Base-by-base conservation (phyloP, 1,140 invertebrate species). In the Helicoverpa zea region DNA sequence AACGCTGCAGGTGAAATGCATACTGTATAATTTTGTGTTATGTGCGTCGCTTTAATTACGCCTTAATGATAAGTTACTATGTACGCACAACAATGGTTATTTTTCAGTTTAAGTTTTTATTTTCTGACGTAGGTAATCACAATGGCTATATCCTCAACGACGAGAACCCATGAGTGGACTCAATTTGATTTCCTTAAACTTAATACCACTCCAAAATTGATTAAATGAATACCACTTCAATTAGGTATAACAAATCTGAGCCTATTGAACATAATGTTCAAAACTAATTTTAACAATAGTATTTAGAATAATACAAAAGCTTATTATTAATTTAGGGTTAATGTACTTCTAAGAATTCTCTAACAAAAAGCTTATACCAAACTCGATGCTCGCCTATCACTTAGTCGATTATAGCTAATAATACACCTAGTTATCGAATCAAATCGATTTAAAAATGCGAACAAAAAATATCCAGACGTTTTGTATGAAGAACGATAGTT, bases 361-460 rank as follows among this genome's bases (percentile, higher is more conserved):
- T 52, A 51, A 18, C 52, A 70, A 70, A 68, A 70, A 70, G 18
- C 14, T 10, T 12, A n/a, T 52, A 52, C 66, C 12, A 23, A 18
- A 52, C 47, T 52, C 18, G 66, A 29, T 61, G 35, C 23, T 59
- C 58, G 2, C 11, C 13, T 54, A 13, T 54, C 52, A 54, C 13
- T 54, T 54, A 54, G 52, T 14, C 52, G 52, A 54, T 54, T 54
- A 54, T 52, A 68, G 66, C 23, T 16, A 10, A 68, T 68, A 29
- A 70, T 29, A 12, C 51, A 70, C 47, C 18, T 54, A 29, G 68
- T 30, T 72, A 52, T 52, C 68, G 64, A 72, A 18, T n/a, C 68
- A 51, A 72, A 72, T 70, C 18, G 66, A 70, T 70, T 70, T 66
- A 47, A 47, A 47, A 66, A 52, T 70, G 66, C 7, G 0, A 52